phyloP scores from a whole-genome alignment of 2,113 vertebrate species.

The Sylvilagus bachmani region DNA sequence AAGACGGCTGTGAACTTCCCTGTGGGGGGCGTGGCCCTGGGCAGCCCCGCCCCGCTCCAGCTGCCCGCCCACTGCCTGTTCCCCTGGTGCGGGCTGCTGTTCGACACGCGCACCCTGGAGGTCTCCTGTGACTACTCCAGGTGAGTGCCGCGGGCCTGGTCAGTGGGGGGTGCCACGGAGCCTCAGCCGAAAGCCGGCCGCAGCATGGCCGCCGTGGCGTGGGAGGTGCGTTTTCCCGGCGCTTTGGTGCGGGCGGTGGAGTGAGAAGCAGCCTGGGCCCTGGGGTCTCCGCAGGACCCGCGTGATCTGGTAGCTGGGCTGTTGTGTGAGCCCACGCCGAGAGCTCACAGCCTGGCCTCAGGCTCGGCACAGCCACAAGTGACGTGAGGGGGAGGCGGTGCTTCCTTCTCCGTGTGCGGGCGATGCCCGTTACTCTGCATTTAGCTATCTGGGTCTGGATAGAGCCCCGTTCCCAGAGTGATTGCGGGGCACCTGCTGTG shows the following conservation, averaged over 20 bases:
- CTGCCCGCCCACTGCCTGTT: constrained; percentile 90
- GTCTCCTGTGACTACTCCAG: constrained; percentile 94
- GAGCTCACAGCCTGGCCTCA: background rate
- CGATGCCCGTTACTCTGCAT: background rate
- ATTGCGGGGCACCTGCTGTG: background rate
- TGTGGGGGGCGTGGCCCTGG: constrained; percentile 72
- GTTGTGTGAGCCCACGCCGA: no score
- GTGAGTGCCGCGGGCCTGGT: constrained; percentile 80
- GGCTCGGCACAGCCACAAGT: background rate
- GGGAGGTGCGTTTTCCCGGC: no score
- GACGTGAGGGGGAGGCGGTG: no score
- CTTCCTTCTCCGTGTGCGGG: background rate
- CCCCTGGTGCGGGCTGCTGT: constrained; percentile 95
- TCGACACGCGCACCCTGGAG: constrained; percentile 92
- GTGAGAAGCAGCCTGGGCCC: no score
- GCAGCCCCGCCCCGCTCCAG: constrained; percentile 77
- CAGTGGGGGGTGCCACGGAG: fast-evolving
- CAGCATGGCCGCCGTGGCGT: no score
- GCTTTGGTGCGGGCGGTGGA: no score
- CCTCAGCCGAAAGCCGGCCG: no score
- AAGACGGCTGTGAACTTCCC: constrained; percentile 96
- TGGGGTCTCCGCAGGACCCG: no score
- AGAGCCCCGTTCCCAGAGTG: background rate
- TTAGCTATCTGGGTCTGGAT: background rate
- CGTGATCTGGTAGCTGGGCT: no score